Evolutionary conservation across 2,113 vertebrate genomes (phyloP).

Genomic region (Crocuta crocuta): DNA sequence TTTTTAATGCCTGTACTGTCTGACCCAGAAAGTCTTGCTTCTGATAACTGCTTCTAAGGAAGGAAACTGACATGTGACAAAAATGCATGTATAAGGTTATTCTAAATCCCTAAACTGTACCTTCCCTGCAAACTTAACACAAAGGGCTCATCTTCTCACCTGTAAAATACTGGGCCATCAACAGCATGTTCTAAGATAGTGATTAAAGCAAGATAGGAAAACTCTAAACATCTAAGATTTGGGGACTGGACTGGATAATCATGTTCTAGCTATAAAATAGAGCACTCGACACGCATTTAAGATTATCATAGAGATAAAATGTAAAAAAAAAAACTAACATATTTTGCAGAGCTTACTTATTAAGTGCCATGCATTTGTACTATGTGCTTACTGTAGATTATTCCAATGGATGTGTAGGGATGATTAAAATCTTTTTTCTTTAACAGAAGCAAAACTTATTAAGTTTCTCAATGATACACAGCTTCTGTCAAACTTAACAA

Average conservation of each 20-base stretch:
- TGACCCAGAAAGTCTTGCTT: background rate
- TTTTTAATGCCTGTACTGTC: background rate
- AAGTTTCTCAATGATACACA: background rate
- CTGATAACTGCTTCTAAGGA: background rate
- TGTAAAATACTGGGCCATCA: background rate
- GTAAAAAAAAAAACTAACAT: background rate
- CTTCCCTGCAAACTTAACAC: background rate
- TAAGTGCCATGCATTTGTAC: background rate
- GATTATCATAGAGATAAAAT: background rate
- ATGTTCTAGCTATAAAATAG: background rate
- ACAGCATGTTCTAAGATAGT: background rate
- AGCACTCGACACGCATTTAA: background rate
- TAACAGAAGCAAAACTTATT: background rate
- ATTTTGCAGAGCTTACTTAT: background rate
- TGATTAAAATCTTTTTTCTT: background rate
- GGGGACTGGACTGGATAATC: background rate
- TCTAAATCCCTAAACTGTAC: background rate
- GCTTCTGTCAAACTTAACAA: background rate
- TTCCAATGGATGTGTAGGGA: background rate
- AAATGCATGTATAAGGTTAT: background rate
- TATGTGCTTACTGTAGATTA: background rate
- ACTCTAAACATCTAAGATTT: background rate
- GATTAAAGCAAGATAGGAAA: conserved; percentile 24
- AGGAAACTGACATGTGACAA: background rate
- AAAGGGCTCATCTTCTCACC: background rate